phyloP scores from a whole-genome alignment of 2,888 invertebrate genomes.

The Ophion obscuratus region DNA sequence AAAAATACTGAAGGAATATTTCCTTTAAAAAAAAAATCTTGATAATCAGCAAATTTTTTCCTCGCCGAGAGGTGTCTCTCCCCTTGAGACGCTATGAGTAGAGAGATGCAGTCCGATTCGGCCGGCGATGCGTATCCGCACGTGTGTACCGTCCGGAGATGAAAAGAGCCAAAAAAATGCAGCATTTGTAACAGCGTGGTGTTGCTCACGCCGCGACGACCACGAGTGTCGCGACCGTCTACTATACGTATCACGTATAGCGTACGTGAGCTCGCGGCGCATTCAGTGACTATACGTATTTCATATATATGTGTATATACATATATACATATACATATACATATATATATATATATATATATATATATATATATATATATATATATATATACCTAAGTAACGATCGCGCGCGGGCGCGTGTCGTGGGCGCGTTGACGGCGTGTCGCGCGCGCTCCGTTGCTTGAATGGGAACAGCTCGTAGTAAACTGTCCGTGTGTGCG shows the following conservation, averaged over 20 bases:
- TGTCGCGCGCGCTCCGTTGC: slow-evolving; percentile 50
- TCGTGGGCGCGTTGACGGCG: slow-evolving; percentile 43
- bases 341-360: too few species aligned
- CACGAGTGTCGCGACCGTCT: slow-evolving; percentile 36
- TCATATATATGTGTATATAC: not conserved
- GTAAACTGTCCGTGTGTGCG: slow-evolving; percentile 6
- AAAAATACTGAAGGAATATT: too few species aligned
- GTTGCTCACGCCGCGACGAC: not conserved
- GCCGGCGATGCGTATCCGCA: not conserved
- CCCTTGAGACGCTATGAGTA: too few species aligned
- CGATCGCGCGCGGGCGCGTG: slow-evolving; percentile 30
- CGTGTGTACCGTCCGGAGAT: slow-evolving; percentile 7
- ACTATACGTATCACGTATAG: slow-evolving; percentile 59
- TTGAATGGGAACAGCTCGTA: slow-evolving; percentile 64
- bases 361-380: too few species aligned
- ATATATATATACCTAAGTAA: not conserved
- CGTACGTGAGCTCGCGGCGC: slow-evolving; percentile 58
- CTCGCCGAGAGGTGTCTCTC: too few species aligned
- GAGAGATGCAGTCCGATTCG: not conserved
- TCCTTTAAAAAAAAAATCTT: too few species aligned
- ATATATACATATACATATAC: too few species aligned
- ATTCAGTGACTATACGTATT: slow-evolving; percentile 29
- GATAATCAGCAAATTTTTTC: too few species aligned
- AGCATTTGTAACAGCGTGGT: slow-evolving; percentile 37
- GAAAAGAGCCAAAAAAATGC: not conserved